Evolutionary conservation across 2,113 vertebrate genomes (phyloP), one percentile per base, ranked within the genome.

Genomic region (Pelvicachromis taeniatus): DNA sequence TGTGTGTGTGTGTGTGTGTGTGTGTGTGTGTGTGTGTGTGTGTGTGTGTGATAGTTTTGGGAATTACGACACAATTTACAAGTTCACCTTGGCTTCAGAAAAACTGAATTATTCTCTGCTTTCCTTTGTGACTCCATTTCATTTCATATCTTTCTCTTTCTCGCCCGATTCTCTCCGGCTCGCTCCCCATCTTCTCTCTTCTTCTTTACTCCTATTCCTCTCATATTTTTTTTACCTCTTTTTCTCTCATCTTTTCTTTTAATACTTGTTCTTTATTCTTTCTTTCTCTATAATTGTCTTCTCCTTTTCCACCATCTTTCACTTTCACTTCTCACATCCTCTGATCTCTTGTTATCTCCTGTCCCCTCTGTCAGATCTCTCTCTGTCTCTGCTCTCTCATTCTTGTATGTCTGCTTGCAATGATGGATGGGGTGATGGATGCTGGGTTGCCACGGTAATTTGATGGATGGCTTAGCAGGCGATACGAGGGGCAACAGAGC

Each of bases 41-140:
- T 4, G 59, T 6, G 33, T 4, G 9, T 78, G 59, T 31, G 23
- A 77, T 14, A 35, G 73, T 82, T 87, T 40, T 2, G 81, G 79
- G 68, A 84, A 54, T 87, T 77, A 80, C 21, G 10, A 81, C 84
- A 83, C 78, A 86, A 63, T 86, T 77, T 83, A 83, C 84, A 87
- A 80, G 75, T 88, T 91, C 91, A 89, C 89, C 91, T 89, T 89
- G 91, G 86, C 91, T 89, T 73, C 48, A 75, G 58, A 6, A 19
- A 73, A 87, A 80, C 58, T 61, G 82, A 87, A 86, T 89, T 77
- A 88, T 84, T 87, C 40, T 77, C 23, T 58, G 16, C 70, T 87
- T 87, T n/a, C 21, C 78, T 88, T 40, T 31, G 50, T 54, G 77
- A 58, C 50, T 83, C 38, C 53, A 5, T 63, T 81, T 83, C 31